Conservation (phyloP, 1,140 invertebrate genomes). For the Plectus sambesii region DNA sequence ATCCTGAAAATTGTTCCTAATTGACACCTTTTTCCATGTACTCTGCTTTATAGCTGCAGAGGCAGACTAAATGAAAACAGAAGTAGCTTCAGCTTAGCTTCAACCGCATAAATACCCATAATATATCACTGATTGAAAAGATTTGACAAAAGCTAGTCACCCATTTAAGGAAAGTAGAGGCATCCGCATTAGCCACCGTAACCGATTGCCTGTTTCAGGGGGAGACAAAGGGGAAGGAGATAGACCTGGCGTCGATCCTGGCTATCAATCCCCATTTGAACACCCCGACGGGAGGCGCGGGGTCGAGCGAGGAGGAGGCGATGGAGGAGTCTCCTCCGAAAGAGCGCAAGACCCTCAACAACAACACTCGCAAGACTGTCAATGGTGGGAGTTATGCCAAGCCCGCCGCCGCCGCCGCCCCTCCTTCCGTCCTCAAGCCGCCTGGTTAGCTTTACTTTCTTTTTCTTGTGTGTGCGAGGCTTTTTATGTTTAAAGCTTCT, state of each 20-base stretch:
- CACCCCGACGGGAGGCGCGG: background rate
- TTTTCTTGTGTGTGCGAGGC: background rate
- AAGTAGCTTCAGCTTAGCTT: too few species aligned
- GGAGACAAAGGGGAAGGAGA: conserved; percentile 98
- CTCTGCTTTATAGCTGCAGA: too few species aligned
- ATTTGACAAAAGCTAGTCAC: too few species aligned
- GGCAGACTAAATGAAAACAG: too few species aligned
- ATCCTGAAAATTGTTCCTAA: too few species aligned
- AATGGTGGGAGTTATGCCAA: background rate
- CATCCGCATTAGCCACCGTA: too few species aligned
- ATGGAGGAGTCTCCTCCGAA: background rate
- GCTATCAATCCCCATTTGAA: conserved; percentile 25
- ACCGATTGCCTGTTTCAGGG: conserved; percentile 54
- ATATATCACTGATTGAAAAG: too few species aligned
- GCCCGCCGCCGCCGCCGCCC: background rate
- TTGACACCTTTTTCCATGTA: too few species aligned
- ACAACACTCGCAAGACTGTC: background rate
- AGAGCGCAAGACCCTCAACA: background rate
- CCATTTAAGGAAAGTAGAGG: too few species aligned
- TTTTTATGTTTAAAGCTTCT: background rate
- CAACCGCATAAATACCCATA: too few species aligned
- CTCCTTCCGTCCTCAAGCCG: background rate
- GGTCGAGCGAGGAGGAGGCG: background rate
- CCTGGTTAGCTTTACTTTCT: background rate
- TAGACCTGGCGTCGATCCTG: conserved; percentile 46